phyloP scores from a whole-genome alignment of 2,113 vertebrate genomes.

The Solea senegalensis region DNA sequence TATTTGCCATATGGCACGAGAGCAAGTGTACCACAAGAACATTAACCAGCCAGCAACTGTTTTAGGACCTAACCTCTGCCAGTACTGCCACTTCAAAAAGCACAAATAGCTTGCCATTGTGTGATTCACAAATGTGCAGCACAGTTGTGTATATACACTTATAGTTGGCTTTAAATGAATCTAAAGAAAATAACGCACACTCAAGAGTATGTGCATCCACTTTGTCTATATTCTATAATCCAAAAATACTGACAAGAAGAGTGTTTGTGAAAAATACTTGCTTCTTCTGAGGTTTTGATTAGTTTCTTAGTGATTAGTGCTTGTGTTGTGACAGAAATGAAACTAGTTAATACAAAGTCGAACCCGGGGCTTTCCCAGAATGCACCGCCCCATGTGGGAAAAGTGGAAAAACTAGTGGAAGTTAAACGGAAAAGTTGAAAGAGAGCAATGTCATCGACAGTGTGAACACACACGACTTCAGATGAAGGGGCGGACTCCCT shows the following conservation, averaged over 20 bases:
- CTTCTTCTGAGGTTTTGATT: conserved; percentile 5
- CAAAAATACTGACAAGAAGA: conserved; percentile 9
- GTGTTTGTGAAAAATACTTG: not conserved
- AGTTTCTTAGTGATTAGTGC: conserved; percentile 24
- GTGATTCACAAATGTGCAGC: conserved; percentile 38
- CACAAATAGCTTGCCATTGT: conserved; percentile 22
- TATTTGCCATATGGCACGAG: conserved; percentile 87
- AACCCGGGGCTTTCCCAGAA: conserved; percentile 9
- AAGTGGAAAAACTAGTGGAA: not conserved
- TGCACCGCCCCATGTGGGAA: not conserved
- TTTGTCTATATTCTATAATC: conserved; percentile 6
- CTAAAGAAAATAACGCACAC: conserved; percentile 23
- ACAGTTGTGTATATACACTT: conserved; percentile 33
- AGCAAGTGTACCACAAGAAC: conserved; percentile 85
- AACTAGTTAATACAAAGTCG: conserved; percentile 14
- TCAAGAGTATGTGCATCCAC: conserved; percentile 10
- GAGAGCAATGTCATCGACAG: conserved; percentile 4
- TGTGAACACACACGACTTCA: conserved; percentile 9
- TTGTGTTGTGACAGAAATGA: conserved; percentile 14
- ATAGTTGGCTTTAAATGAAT: conserved; percentile 23
- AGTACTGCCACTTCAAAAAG: conserved; percentile 56
- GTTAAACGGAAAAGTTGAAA: not conserved
- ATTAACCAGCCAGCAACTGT: conserved; percentile 45
- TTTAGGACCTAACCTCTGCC: conserved; percentile 37
- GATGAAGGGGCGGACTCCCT: not conserved